Base-by-base conservation (phyloP, 2,888 invertebrate genomes). In the Xestia rhomboidea region DNA sequence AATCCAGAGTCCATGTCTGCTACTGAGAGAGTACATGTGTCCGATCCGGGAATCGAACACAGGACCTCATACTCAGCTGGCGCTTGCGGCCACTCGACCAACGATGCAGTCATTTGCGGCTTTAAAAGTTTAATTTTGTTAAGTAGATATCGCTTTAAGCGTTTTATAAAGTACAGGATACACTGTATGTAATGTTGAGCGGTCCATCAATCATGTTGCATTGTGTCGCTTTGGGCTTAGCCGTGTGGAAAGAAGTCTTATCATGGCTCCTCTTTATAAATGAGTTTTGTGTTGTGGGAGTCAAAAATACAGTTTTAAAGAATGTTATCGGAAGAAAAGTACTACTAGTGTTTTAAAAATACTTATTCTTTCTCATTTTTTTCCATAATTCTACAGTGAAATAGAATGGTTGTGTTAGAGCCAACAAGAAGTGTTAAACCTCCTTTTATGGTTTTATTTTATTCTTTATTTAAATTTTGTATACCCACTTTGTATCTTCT, bases 161-260 rank as follows among this genome's bases (percentile, higher is more conserved):
- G 21, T 49, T 82, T 70, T 49, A 62, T 77, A 77, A 77, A 82
- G 86, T 73, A 79, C 60, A 71, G 49, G 41, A 75, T 76, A 74
- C 67, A 85, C 41, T 77, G 67, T 75, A 68, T 77, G 72, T 82
- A 70, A 75, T 77, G 68, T 63, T 74, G 66, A 82, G 68, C 73
- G 67, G 49, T 62, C n/a, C 86, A 85, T 85, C 84, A 79, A 85
- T 85, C 84, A 86, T 81, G 81, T 62, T 69, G 85, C 73, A 83
- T 83, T 82, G 76, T 86, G 77, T 73, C 84, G 77, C 75, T 85
- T 73, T 76, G 77, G 49, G 79, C 74, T 79, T 62, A 86, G 75
- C 67, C 85, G 64, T 81, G 85, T 81, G 83, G 70, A 83, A 83
- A 76, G 70, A 80, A 76, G 68, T 64, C 84, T 85, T 84, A 84